Evolutionary conservation across 1,140 invertebrate species (phyloP).

Genomic region (Drosophila sulfurigaster): DNA sequence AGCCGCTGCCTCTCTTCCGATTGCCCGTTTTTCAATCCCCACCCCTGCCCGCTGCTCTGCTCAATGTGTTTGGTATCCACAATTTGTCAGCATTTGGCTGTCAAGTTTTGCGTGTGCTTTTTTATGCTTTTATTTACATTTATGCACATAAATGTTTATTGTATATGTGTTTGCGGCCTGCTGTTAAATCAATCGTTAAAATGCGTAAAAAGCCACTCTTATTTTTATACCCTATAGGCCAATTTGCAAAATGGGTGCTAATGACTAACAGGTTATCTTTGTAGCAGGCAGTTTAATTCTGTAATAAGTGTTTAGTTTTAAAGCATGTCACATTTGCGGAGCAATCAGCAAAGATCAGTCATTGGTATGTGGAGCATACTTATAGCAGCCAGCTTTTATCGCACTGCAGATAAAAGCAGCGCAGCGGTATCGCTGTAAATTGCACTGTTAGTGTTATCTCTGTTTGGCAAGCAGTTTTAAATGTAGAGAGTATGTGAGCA

Average conservation of each 20-base stretch:
- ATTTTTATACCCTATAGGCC: conserved; percentile 9
- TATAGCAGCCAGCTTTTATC: background rate
- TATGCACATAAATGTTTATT: conserved; percentile 30
- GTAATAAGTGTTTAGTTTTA: no score
- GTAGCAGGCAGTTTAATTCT: background rate
- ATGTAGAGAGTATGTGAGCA: background rate
- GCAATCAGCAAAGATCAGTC: background rate
- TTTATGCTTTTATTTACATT: conserved; percentile 29
- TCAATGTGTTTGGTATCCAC: conserved; percentile 4
- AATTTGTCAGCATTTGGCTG: conserved; percentile 60
- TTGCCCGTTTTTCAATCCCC: background rate
- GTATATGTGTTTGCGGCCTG: conserved; percentile 60
- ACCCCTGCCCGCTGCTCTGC: no score
- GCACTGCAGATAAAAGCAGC: no score
- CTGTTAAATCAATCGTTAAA: conserved; percentile 82
- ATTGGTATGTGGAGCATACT: background rate
- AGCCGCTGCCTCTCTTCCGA: conserved; percentile 36
- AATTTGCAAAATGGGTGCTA: background rate
- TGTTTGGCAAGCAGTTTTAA: background rate
- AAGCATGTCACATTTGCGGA: background rate
- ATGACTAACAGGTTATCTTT: background rate
- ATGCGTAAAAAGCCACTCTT: conserved; percentile 70
- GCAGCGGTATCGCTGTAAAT: no score
- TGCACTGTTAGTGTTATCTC: background rate
- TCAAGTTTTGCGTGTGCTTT: conserved; percentile 35